Base-by-base conservation (phyloP, 2,888 invertebrate species). In the Drosophila barbarae region DNA sequence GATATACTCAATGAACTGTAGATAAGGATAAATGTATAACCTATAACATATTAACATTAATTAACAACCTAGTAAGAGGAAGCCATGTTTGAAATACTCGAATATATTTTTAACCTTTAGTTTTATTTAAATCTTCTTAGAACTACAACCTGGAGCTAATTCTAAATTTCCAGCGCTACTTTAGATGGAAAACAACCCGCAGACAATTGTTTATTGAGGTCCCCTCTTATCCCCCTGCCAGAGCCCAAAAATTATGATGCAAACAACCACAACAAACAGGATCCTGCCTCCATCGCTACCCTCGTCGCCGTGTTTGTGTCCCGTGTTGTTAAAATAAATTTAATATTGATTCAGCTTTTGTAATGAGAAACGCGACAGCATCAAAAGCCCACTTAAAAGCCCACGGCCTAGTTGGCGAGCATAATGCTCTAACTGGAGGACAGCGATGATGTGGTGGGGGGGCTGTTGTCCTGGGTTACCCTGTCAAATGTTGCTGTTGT, bases 341-440 rank as follows among this genome's bases (percentile, higher is more conserved):
- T 81, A 84, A 81, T 81, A 81, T 81, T 81, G 80, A 83, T 81
- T 84, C 77, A 81, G 84, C 83, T 80, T 80, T 80, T 82, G 76
- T 77, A 85, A 84, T 86, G 83, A 79, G 80, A 78, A 73, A 70
- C 75, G 74, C 83, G 79, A 71, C 71, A 74, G 73, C 77, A 74
- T 74, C 72, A 69, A 74, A 76, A 74, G 69, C 65, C 71, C 76
- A 71, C 61, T 72, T 71, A 69, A 78, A 60, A 73, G 71, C 39
- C 78, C 65, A 68, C 69, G 58, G 72, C 69, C 77, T 77, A 77
- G 74, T 76, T 71, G 63, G 57, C 71, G 52, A 67, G 63, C 73
- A 49, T 68, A 68, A 54, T 53, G 44, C 23, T 41, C 35, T 13
- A 30, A 32, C 42, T 30, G 46, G 12, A n/a, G n/a, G n/a, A n/a